Conservation (phyloP, 2,888 invertebrate genomes). For the Nipponacmea schrenckii region DNA sequence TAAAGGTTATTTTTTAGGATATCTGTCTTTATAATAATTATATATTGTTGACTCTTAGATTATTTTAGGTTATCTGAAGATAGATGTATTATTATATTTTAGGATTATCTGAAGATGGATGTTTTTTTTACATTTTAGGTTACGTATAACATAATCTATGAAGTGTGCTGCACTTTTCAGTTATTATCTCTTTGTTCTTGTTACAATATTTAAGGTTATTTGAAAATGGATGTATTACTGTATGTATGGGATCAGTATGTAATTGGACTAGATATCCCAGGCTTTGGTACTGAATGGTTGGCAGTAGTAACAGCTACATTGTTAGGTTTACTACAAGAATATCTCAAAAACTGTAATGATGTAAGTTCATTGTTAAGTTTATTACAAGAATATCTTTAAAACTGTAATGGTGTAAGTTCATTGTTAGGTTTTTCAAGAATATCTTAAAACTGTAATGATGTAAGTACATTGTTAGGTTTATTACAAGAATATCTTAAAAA, state of each 20-base stretch:
- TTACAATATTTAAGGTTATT: slow-evolving; percentile 48
- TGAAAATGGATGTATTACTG: slow-evolving; percentile 59
- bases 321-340: slow-evolving; percentile 59
- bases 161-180: too few species aligned
- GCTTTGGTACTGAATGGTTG: slow-evolving; percentile 62
- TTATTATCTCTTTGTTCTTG: too few species aligned
- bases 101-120: slow-evolving; percentile 40
- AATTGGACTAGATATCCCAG: slow-evolving; percentile 63
- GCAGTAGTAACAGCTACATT: slow-evolving; percentile 59
- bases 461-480: too few species aligned
- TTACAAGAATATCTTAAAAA: too few species aligned
- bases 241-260: slow-evolving; percentile 68
- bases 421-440: too few species aligned
- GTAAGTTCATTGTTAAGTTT: slow-evolving; percentile 37
- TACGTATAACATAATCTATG: too few species aligned
- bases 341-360: slow-evolving; percentile 51
- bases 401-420: too few species aligned
- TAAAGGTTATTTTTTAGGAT: too few species aligned
- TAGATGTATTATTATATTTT: slow-evolving; percentile 61
- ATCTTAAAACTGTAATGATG: too few species aligned
- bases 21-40: too few species aligned
- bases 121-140: background rate
- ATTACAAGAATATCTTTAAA: background rate
- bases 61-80: slow-evolving; percentile 56
- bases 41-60: too few species aligned